These are phyloP conservation scores for Lanistes nyassanus DNA, from an alignment of 1,140 invertebrate genomes.

Conservation along the genomic window DNA sequence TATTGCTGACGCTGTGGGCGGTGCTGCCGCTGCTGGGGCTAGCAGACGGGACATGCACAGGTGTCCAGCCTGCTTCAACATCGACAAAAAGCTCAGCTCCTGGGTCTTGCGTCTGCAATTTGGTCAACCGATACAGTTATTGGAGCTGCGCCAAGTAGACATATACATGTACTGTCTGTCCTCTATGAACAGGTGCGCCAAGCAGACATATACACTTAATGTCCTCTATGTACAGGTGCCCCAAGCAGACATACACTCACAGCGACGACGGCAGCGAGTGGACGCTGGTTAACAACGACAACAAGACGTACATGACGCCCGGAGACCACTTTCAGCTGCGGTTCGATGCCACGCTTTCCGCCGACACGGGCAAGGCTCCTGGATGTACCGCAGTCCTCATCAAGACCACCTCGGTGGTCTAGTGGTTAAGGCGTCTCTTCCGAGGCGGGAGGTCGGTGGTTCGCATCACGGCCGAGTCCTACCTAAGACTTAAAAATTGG, in stretches of 20 bases:
- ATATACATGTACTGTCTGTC: background rate
- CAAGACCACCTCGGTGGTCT: background rate
- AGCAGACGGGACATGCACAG: conserved; percentile 18
- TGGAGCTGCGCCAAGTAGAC: too few species aligned
- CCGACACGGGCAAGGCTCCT: background rate
- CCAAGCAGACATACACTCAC: background rate
- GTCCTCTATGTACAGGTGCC: background rate
- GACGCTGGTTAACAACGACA: background rate
- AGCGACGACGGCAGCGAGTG: too few species aligned
- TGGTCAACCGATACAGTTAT: conserved; percentile 27
- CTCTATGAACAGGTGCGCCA: background rate
- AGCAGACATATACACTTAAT: background rate
- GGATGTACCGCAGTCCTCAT: background rate
- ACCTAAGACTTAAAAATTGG: too few species aligned
- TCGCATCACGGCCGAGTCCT: too few species aligned
- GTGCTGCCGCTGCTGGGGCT: conserved; percentile 19
- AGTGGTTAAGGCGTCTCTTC: too few species aligned
- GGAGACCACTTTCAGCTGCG: background rate
- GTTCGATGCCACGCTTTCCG: too few species aligned
- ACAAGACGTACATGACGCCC: background rate
- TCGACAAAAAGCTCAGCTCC: conserved; percentile 28
- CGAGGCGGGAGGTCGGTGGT: too few species aligned
- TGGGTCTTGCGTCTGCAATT: conserved; percentile 41
- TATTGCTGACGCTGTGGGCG: conserved; percentile 21
- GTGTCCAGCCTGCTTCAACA: conserved; percentile 30